These are phyloP conservation scores for Pachymerium ferrugineum DNA, from an alignment of 2,888 invertebrate species.

Conservation along the genomic window DNA sequence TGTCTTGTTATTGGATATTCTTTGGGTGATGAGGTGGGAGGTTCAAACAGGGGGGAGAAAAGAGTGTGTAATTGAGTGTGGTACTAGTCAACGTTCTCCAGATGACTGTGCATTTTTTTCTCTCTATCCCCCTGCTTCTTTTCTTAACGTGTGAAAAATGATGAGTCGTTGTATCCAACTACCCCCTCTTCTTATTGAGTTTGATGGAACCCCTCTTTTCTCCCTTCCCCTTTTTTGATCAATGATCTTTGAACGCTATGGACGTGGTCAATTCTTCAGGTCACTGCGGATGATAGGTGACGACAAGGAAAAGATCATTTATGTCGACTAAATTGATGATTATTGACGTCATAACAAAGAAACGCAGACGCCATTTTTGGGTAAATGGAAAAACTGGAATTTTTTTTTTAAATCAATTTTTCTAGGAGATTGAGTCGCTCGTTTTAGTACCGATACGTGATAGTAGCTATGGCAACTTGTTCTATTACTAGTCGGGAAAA, in stretches of 20 bases:
- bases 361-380: too few species aligned
- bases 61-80: constrained; percentile 14
- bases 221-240: not conserved
- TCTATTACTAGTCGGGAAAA: constrained; percentile 6
- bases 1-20: constrained; percentile 2
- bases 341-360: too few species aligned
- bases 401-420: too few species aligned
- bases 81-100: not conserved
- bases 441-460: constrained; percentile 5
- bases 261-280: constrained; percentile 24
- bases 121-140: not conserved
- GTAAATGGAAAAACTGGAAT: too few species aligned
- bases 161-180: constrained; percentile 17
- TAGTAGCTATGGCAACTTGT: not conserved
- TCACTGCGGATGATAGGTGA: constrained; percentile 11
- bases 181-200: not conserved
- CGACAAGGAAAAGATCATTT: constrained; percentile 18
- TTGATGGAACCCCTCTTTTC: constrained; percentile 17
- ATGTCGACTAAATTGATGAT: constrained; percentile 23
- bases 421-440: constrained; percentile 23
- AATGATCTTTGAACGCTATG: constrained; percentile 10
- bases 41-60: not conserved
- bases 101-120: constrained; percentile 23
- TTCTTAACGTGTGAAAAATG: constrained; percentile 27
- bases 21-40: constrained; percentile 14